These are phyloP conservation scores for Brachionus angularis DNA, from an alignment of 1,140 invertebrate genomes.

Conservation along the genomic window DNA sequence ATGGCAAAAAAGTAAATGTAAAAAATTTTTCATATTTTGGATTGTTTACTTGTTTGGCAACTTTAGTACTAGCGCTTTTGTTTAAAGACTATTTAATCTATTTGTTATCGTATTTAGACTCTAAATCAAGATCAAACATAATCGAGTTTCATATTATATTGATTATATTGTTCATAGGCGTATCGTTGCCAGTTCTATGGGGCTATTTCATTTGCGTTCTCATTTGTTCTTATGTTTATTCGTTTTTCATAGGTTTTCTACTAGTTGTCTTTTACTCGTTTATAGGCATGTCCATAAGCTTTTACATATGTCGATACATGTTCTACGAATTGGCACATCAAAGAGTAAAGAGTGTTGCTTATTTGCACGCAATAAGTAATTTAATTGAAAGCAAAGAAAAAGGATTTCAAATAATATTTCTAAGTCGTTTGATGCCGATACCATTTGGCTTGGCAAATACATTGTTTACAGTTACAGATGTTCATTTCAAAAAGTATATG, in stretches of 20 bases:
- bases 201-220: conserved; percentile 30
- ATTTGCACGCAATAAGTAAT: conserved; percentile 16
- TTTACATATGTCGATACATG: conserved; percentile 5
- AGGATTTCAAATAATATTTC: conserved; percentile 23
- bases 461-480: conserved; percentile 25
- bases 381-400: conserved; percentile 36
- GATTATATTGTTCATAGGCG: conserved; percentile 4
- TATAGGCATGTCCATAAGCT: not conserved
- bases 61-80: conserved; percentile 2
- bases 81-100: conserved; percentile 21
- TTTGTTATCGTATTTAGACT: conserved; percentile 20
- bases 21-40: conserved; percentile 31
- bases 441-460: conserved; percentile 41
- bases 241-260: conserved; percentile 9
- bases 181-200: conserved; percentile 24
- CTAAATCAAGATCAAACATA: not conserved
- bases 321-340: conserved; percentile 35
- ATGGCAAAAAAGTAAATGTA: conserved; percentile 13
- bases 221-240: conserved; percentile 27
- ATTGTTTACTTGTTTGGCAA: conserved; percentile 3
- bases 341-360: conserved; percentile 14
- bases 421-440: conserved; percentile 16
- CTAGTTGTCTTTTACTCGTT: conserved; percentile 12
- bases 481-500: conserved; percentile 32
- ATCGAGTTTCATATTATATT: conserved; percentile 36